These are phyloP conservation scores for Chamaea fasciata DNA, from an alignment of 2,113 vertebrate species.

Conservation along the genomic window DNA sequence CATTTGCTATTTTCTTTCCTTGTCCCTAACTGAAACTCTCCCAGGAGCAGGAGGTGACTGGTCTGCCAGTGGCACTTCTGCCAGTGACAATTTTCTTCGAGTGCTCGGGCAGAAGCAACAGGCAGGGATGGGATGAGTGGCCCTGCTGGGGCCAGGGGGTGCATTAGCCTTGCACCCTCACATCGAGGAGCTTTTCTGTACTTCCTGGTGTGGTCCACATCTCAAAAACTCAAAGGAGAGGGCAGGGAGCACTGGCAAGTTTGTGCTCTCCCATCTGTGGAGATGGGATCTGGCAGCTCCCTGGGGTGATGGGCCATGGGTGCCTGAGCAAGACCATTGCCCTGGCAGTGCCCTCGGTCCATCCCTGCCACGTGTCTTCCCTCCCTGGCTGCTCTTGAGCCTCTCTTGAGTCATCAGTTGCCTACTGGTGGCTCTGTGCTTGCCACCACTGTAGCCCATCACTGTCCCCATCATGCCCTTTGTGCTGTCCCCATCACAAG, in stretches of 20 bases:
- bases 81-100: not conserved
- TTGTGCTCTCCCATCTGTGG: rapidly evolving
- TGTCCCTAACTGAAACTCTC: not conserved
- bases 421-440: not conserved
- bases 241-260: not conserved
- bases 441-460: not conserved
- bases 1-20: constrained; percentile 71
- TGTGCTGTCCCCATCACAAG: not conserved
- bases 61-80: not conserved
- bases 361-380: not conserved
- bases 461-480: too few relatives aligned
- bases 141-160: not conserved
- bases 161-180: not conserved
- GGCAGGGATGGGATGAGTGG: rapidly evolving
- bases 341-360: not conserved
- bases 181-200: not conserved
- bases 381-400: not conserved
- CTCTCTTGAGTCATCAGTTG: not conserved
- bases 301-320: not conserved
- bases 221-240: not conserved
- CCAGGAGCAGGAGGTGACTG: not conserved
- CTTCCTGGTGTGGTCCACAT: not conserved
- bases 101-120: rapidly evolving
- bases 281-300: not conserved
- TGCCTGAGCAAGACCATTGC: not conserved